These are phyloP conservation scores for Aphelenchoides bicaudatus DNA, from an alignment of 2,888 invertebrate genomes.

Conservation along the genomic window DNA sequence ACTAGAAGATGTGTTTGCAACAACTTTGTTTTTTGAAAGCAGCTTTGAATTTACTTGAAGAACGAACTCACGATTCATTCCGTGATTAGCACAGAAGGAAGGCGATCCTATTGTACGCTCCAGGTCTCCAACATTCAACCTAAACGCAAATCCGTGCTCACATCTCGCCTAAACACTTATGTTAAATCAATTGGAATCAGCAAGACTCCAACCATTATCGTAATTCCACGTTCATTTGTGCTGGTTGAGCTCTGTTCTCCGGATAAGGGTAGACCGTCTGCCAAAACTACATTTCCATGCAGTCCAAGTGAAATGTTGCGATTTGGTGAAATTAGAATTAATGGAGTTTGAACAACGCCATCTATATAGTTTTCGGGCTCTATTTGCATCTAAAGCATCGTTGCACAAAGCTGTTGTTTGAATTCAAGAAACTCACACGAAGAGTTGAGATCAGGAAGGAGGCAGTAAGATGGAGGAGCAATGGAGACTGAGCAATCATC, in stretches of 20 bases:
- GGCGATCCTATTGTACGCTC: conserved; percentile 31
- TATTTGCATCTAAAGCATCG: conserved; percentile 11
- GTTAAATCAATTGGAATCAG: too few species aligned
- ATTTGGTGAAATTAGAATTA: conserved; percentile 35
- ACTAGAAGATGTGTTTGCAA: too few species aligned
- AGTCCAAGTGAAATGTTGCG: conserved; percentile 37
- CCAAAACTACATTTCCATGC: conserved; percentile 26
- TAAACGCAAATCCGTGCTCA: conserved; percentile 33
- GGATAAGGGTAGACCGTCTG: conserved; percentile 23
- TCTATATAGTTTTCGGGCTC: conserved; percentile 15
- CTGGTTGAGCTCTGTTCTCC: not conserved
- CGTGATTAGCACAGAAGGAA: conserved; percentile 27
- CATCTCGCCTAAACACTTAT: conserved; percentile 21
- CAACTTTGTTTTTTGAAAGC: too few species aligned
- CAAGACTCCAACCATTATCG: not conserved
- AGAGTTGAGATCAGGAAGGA: conserved; percentile 30
- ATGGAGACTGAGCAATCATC: conserved; percentile 22
- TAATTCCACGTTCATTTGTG: not conserved
- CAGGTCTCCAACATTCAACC: conserved; percentile 21
- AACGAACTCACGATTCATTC: conserved; percentile 24
- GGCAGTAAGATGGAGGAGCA: conserved; percentile 26
- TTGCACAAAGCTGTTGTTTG: too few species aligned
- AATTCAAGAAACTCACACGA: too few species aligned
- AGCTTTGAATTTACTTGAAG: not conserved
- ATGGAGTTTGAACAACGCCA: conserved; percentile 22